Base-by-base conservation (phyloP, 2,797 vertebrate genomes). In the Pampus argenteus region DNA sequence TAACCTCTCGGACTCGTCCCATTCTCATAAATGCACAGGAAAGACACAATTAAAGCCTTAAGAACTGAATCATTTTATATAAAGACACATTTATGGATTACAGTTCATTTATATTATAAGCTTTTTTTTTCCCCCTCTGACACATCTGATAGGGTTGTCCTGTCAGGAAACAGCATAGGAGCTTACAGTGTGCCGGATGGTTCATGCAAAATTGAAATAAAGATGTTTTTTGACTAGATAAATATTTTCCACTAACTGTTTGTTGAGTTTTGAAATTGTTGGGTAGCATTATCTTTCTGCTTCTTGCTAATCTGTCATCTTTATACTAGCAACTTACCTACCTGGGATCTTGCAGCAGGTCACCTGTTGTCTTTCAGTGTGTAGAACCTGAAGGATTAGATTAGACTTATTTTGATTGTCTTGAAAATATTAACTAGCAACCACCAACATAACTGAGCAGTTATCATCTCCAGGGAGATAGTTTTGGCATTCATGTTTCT, bases 81-180 rank as follows among this genome's bases (percentile, higher is more conserved):
- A 40, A 79, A 75, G 31, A 28, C 34, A 62, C 63, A n/a, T 79
- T 76, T 49, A 65, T 76, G 56, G 66, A 81, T 74, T 66, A 22
- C 45, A 56, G 40, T 69, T 84, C n/a, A 76, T 78, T 79, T 68
- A 22, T 76, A 58, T 74, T 52, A 44, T 45, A 56, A 74, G 48
- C 67, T 48, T 71, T 77, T 49, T 66, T 42, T 25, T 44, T 18
- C 40, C 38, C 13, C 28, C 25, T 49, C 25, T 31, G 45, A 50
- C 23, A 49, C 66, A 56, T 84, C 63, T 73, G 66, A 76, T 38
- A 57, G 67, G 51, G 55, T 67, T 63, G 55, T 40, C 34, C 66
- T 86, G 75, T 62, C 73, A 10, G 74, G 72, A 74, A 82, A 44
- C 49, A 81, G 78, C 62, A 78, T 71, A 85, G 80, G 52, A 78